Percentiles rank a stretch among this genome's conserved stretches.
These are phyloP conservation scores for Coptodon rendalli DNA, from an alignment of 2,113 vertebrate genomes.

Conservation along the genomic window DNA sequence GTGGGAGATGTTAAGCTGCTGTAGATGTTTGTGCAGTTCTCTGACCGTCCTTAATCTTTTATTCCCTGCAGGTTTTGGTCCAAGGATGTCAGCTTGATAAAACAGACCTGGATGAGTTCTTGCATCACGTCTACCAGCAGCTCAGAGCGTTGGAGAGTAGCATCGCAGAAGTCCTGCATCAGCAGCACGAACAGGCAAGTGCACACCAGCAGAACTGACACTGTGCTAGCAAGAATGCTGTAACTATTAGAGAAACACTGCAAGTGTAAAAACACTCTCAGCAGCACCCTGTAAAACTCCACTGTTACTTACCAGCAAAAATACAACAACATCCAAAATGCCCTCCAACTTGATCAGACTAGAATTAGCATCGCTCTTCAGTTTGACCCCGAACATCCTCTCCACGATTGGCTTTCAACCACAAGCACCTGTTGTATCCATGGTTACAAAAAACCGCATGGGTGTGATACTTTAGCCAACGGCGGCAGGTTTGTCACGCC, in stretches of 20 bases:
- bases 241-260: not conserved
- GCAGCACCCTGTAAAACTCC: not conserved
- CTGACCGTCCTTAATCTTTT: not conserved
- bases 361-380: not conserved
- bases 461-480: accelerated
- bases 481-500: accelerated
- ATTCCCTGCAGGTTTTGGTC: conserved; percentile 83
- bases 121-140: conserved; percentile 87
- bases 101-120: conserved; percentile 78
- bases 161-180: conserved; percentile 89
- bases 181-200: conserved; percentile 84
- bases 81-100: conserved; percentile 91
- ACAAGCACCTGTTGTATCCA: not conserved
- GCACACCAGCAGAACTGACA: not conserved
- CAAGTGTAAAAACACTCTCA: not conserved
- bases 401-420: not conserved
- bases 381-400: not conserved
- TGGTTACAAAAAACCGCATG: not conserved
- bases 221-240: not conserved
- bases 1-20: not conserved
- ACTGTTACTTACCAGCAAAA: not conserved
- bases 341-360: not conserved
- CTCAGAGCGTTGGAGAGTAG: conserved; percentile 90
- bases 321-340: not conserved
- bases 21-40: not conserved